Conservation (phyloP, 1,140 invertebrate species). For the Halyomorpha halys region DNA sequence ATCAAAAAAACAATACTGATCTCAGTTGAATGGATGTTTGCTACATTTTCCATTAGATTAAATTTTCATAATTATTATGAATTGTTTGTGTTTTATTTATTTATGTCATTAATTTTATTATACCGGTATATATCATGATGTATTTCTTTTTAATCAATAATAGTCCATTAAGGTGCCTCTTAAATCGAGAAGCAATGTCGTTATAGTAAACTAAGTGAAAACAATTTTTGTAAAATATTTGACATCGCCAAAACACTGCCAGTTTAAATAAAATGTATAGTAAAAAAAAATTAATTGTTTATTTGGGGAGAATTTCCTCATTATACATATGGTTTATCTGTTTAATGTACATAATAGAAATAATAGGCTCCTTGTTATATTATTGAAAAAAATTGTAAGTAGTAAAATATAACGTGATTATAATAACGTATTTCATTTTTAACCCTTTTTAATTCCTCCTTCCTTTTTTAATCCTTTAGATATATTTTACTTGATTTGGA, state of each 20-base stretch:
- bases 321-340: slow-evolving; percentile 14
- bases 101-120: background rate
- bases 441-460: background rate
- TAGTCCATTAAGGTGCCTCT: slow-evolving; percentile 15
- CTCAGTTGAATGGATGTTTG: slow-evolving; percentile 8
- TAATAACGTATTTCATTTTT: background rate
- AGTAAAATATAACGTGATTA: slow-evolving; percentile 13
- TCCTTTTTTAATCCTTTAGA: background rate
- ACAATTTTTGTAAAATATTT: slow-evolving; percentile 15
- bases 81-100: background rate
- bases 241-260: slow-evolving; percentile 12
- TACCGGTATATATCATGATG: background rate
- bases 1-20: slow-evolving; percentile 13
- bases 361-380: slow-evolving; percentile 14
- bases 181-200: slow-evolving; percentile 8
- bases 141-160: background rate
- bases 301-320: background rate
- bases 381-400: slow-evolving; percentile 18
- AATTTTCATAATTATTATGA: background rate
- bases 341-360: slow-evolving; percentile 13
- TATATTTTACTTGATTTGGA: background rate
- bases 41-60: background rate
- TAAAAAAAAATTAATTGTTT: slow-evolving; percentile 5
- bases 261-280: slow-evolving; percentile 2
- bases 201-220: slow-evolving; percentile 14